Evolutionary conservation across 2,888 invertebrate species (phyloP), one percentile per base, ranked within the genome.

Genomic region (Ypsolopha sequella): DNA sequence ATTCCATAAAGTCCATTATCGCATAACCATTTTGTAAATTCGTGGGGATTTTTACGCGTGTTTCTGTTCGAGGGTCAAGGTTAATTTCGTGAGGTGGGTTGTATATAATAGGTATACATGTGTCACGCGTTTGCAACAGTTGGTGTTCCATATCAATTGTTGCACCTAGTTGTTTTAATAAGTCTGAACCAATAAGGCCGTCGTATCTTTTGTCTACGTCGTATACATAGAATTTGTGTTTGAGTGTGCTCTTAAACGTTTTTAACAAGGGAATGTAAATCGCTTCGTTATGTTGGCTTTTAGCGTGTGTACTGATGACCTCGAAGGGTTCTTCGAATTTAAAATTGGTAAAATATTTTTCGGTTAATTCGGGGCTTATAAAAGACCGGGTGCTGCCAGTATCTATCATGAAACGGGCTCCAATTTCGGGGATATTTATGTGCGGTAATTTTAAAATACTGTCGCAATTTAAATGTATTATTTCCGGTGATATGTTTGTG

Each of bases 361-460:
- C 24, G 3, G 52, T 55, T 39, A 55, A 50, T 14, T 48, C 41
- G 14, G 54, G 52, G 47, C 55, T 55, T 10, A 56, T 47, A 48
- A 56, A 54, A 6, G 53, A 55, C n/a, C 54, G 36, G 11, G 51
- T 54, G 39, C 58, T 58, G 2, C 56, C 56, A 1, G 58, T 58
- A 45, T 58, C 58, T 11, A 58, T 54, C 53, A 58, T 55, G 11
- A 56, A 54, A 6, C 24, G 14, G 8, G 54, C 13, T n/a, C 55
- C 41, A 14, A 57, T 50, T 50, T 57, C 59, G 4, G 56, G 56
- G 35, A 57, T 47, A 1, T 45, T 13, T 35, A 59, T 55, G 36
- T 57, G 54, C 7, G 57, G 54, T 44, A 54, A 14, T 43, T 39
- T n/a, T n/a, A 9, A 39, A n/a, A 39, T 39, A 6, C 11, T n/a